These are phyloP conservation scores for Montipora sp. DNA, from an alignment of 64 coral and sea anemone genomes.

Conservation along the genomic window DNA sequence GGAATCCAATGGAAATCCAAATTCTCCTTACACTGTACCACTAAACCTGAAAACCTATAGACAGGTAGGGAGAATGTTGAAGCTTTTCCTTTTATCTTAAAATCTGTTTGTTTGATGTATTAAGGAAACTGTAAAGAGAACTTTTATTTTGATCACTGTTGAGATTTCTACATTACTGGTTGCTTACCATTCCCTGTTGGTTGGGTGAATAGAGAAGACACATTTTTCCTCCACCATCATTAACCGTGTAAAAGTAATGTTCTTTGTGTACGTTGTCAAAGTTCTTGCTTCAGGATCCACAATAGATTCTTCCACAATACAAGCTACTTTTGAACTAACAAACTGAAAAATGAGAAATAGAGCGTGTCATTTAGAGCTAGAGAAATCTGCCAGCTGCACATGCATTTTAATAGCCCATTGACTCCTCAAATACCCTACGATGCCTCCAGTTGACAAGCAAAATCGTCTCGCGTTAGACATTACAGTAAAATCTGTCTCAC, in stretches of 20 bases:
- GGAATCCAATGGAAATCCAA: no score
- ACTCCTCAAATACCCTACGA: no score
- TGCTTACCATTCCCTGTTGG: slow-evolving; percentile 92
- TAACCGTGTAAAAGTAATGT: slow-evolving; percentile 89
- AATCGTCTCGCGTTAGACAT: no score
- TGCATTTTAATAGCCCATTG: no score
- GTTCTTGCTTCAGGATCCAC: slow-evolving; percentile 93
- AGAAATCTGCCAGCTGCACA: no score
- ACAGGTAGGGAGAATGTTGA: no score
- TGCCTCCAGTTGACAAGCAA: no score
- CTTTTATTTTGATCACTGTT: no score
- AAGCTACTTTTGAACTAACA: slow-evolving; percentile 83
- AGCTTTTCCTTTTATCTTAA: no score
- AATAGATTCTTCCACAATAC: slow-evolving; percentile 93
- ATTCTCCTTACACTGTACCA: no score
- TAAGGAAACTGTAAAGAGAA: background rate
- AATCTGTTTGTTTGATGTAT: background rate
- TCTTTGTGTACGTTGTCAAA: slow-evolving; percentile 95
- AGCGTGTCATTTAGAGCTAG: background rate
- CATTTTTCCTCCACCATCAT: slow-evolving; percentile 99
- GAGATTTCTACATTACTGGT: background rate
- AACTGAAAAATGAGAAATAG: slow-evolving; percentile 63
- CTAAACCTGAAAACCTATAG: no score
- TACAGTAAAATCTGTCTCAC: no score
- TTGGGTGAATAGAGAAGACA: slow-evolving; percentile 88